phyloP scores from a whole-genome alignment of 2,113 vertebrate species.

The Aptenodytes forsteri region DNA sequence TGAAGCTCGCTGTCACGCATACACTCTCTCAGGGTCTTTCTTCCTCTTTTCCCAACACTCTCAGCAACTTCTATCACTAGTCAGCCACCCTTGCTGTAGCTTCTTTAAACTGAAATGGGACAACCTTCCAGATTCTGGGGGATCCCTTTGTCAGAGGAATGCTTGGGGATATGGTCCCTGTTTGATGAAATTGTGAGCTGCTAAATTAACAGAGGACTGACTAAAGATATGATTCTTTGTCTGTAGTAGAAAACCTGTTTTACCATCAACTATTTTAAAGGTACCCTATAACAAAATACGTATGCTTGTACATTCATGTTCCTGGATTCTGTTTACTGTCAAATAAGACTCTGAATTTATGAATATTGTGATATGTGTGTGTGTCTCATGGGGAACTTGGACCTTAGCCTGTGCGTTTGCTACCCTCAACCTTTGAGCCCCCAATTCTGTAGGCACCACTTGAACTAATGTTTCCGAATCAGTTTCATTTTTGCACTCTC shows the following conservation, averaged over 20 bases:
- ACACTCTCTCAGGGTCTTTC: accelerated
- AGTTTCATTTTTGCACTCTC: not conserved
- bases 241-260: not conserved
- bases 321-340: not conserved
- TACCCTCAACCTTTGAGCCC: not conserved
- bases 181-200: not conserved
- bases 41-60: not conserved
- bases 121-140: not conserved
- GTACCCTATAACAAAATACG: not conserved
- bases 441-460: not conserved
- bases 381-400: not conserved
- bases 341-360: not conserved
- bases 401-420: not conserved
- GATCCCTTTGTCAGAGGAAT: not conserved
- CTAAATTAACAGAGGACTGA: not conserved
- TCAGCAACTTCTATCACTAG: not conserved
- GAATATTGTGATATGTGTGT: not conserved
- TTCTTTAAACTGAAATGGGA: not conserved
- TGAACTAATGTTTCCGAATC: not conserved
- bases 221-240: not conserved
- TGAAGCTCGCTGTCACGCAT: not conserved
- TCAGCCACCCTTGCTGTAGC: not conserved
- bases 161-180: not conserved
- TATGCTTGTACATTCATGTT: not conserved
- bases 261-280: not conserved